These are phyloP conservation scores for Temnothorax ravouxi DNA, from an alignment of 2,888 invertebrate species.

Conservation along the genomic window DNA sequence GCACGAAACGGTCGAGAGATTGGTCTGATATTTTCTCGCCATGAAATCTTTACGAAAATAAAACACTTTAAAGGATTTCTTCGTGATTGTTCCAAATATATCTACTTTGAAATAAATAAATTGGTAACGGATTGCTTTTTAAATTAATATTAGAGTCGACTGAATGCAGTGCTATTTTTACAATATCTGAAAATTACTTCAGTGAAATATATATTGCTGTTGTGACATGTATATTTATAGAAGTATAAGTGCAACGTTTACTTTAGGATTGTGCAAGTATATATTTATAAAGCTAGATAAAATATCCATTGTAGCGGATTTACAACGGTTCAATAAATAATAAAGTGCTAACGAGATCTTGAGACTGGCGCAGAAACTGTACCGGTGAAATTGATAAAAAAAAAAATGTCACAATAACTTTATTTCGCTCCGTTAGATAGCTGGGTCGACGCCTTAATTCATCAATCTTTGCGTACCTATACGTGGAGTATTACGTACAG, in stretches of 20 bases:
- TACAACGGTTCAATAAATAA: constrained; percentile 24
- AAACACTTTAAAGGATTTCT: neutral
- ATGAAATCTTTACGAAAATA: constrained; percentile 5
- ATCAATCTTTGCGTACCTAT: constrained; percentile 44
- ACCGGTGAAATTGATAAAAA: constrained; percentile 64
- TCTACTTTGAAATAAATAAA: constrained; percentile 9
- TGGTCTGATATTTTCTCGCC: neutral
- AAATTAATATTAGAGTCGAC: neutral
- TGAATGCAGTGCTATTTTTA: neutral
- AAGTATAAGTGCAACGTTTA: neutral
- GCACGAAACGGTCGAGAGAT: constrained; percentile 36
- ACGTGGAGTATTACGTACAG: constrained; percentile 13
- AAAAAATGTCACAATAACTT: constrained; percentile 61
- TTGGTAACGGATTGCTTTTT: neutral
- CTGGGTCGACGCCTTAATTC: constrained; percentile 71
- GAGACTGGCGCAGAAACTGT: neutral
- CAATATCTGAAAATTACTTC: neutral
- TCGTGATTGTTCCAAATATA: neutral
- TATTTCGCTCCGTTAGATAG: constrained; percentile 69
- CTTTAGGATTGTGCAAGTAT: neutral
- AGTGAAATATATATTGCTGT: neutral
- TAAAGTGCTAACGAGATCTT: neutral
- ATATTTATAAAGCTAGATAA: neutral
- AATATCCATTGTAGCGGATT: neutral
- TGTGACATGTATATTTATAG: neutral